Conservation (phyloP, 2,888 invertebrate genomes). For the Eulithis prunata region DNA sequence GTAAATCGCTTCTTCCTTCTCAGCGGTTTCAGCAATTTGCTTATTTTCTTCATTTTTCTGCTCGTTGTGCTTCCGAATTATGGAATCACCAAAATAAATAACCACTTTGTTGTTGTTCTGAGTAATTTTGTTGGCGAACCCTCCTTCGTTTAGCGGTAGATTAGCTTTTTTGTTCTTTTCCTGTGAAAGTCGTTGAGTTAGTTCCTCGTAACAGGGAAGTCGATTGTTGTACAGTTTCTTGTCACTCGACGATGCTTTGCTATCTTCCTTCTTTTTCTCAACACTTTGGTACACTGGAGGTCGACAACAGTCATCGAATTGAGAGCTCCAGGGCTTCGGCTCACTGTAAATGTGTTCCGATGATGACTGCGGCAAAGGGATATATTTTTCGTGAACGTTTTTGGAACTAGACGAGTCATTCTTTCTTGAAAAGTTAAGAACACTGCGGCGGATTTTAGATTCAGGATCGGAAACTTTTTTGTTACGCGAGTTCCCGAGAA, state of each 20-base stretch:
- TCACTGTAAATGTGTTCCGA: slow-evolving; percentile 76
- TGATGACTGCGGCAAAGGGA: slow-evolving; percentile 70
- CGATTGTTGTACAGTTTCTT: slow-evolving; percentile 72
- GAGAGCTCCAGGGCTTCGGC: slow-evolving; percentile 69
- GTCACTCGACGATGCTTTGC: slow-evolving; percentile 59
- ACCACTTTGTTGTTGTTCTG: slow-evolving; percentile 87
- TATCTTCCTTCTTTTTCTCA: slow-evolving; percentile 72
- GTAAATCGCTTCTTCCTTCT: slow-evolving; percentile 75
- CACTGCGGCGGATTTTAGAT: slow-evolving; percentile 69
- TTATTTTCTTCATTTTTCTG: slow-evolving; percentile 71
- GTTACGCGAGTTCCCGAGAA: slow-evolving; percentile 72
- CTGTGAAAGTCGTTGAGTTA: slow-evolving; percentile 72
- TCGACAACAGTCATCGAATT: slow-evolving; percentile 72
- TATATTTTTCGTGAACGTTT: slow-evolving; percentile 78
- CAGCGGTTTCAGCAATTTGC: slow-evolving; percentile 53
- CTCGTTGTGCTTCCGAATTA: slow-evolving; percentile 79
- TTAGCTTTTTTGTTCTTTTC: slow-evolving; percentile 78
- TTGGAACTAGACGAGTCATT: slow-evolving; percentile 64
- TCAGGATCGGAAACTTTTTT: slow-evolving; percentile 74
- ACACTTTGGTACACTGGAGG: slow-evolving; percentile 78
- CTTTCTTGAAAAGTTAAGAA: slow-evolving; percentile 72
- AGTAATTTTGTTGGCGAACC: slow-evolving; percentile 75
- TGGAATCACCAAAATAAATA: slow-evolving; percentile 89
- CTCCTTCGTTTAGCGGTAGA: slow-evolving; percentile 58
- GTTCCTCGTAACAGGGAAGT: slow-evolving; percentile 79